A percentile compares a stretch with the other conserved stretches of the same genome.
phyloP scores from a whole-genome alignment of 1,140 invertebrate genomes.

The Calycopis cecrops region DNA sequence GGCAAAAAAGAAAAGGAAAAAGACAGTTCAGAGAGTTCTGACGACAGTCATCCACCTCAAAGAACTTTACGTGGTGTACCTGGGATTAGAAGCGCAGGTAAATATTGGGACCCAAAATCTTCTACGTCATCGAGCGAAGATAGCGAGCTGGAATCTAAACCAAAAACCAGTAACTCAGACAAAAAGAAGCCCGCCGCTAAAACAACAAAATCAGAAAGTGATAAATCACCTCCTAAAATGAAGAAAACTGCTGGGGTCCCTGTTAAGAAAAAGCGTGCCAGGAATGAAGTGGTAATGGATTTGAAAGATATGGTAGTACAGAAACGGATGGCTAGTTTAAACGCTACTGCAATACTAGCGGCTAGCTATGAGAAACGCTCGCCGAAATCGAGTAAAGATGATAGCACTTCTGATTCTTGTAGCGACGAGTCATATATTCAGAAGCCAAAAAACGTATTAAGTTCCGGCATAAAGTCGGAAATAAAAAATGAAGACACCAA shows the following conservation, averaged over 20 bases:
- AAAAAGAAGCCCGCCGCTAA: constrained; percentile 59
- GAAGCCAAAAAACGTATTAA: constrained; percentile 67
- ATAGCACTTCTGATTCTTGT: constrained; percentile 69
- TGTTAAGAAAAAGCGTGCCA: constrained; percentile 65
- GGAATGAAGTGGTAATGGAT: constrained; percentile 86
- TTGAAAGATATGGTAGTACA: constrained; percentile 91
- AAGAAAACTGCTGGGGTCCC: constrained; percentile 57
- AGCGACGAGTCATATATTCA: constrained; percentile 74
- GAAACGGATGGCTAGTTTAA: constrained; percentile 94
- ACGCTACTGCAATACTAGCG: constrained; percentile 93
- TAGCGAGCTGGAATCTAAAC: constrained; percentile 67
- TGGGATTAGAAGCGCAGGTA: constrained; percentile 84
- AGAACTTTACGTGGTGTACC: constrained; percentile 83
- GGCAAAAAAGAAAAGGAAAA: constrained; percentile 62
- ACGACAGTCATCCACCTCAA: constrained; percentile 63
- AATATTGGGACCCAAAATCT: constrained; percentile 87
- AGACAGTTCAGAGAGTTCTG: constrained; percentile 66
- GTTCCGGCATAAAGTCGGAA: constrained; percentile 69
- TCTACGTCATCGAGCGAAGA: constrained; percentile 77
- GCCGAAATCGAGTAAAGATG: constrained; percentile 75
- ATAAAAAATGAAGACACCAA: constrained; percentile 76
- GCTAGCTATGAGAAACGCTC: constrained; percentile 90
- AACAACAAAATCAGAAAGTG: constrained; percentile 68
- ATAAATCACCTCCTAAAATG: constrained; percentile 60
- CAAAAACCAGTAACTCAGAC: constrained; percentile 38